Conservation (phyloP, 1,140 invertebrate species). For the Steinernema khuongi region DNA sequence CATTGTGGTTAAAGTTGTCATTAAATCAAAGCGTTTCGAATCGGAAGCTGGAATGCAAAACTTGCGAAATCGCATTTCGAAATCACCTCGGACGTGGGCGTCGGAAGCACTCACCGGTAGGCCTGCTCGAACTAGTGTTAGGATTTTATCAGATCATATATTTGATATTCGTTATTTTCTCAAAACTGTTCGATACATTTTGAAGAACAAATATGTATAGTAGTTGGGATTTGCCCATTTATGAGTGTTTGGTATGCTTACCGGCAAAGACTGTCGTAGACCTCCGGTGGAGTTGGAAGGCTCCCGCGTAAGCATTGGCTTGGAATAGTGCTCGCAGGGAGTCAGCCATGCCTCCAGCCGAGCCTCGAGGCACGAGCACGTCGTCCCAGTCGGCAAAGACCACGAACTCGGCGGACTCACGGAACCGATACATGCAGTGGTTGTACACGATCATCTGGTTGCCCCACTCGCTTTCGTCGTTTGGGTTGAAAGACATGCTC, state of each 20-base stretch:
- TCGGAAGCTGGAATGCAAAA: not conserved
- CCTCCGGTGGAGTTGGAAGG: not conserved
- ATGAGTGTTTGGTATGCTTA: not conserved
- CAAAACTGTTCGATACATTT: too few species aligned
- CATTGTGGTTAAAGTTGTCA: not conserved
- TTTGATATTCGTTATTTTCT: too few species aligned
- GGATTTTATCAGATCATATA: too few species aligned
- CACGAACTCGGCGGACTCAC: conserved; percentile 42
- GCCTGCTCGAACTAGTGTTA: too few species aligned
- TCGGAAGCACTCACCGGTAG: too few species aligned
- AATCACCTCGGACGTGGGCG: too few species aligned
- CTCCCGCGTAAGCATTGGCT: conserved; percentile 7
- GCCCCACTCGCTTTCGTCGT: conserved; percentile 34
- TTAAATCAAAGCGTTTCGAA: not conserved
- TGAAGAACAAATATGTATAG: too few species aligned
- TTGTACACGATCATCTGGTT: conserved; percentile 34
- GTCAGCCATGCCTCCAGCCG: conserved; percentile 29
- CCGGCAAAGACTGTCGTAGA: not conserved
- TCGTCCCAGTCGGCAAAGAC: conserved; percentile 43
- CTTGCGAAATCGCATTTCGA: too few species aligned
- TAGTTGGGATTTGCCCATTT: too few species aligned
- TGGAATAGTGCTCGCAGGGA: conserved; percentile 25
- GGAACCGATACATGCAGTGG: conserved; percentile 38
- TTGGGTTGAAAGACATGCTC: conserved; percentile 28
- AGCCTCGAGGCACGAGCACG: conserved; percentile 16